Evolutionary conservation across 2,113 vertebrate species (phyloP).

Genomic region (Chloebia gouldiae): DNA sequence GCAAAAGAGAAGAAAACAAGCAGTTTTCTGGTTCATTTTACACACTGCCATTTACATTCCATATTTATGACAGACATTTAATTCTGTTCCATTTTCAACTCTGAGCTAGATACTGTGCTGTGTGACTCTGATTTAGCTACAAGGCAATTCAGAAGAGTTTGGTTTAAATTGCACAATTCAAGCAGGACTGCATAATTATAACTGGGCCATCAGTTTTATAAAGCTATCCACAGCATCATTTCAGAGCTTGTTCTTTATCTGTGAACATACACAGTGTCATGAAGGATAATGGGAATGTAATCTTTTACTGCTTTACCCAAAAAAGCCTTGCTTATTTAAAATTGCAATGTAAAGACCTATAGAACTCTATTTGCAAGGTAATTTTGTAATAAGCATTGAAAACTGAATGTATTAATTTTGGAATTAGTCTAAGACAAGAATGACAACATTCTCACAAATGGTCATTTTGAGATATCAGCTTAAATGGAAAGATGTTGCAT

Average conservation of each 20-base stretch:
- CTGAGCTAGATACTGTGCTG: background rate
- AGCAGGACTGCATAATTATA: conserved; percentile 42
- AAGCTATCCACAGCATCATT: conserved; percentile 2
- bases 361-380: background rate
- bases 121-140: conserved; percentile 19
- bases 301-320: background rate
- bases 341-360: background rate
- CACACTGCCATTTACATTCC: background rate
- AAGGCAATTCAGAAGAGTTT: background rate
- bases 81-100: conserved; percentile 12
- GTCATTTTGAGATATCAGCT: background rate
- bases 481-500: background rate
- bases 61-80: background rate
- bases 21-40: background rate
- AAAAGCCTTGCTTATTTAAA: conserved; percentile 36
- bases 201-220: conserved; percentile 36
- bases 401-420: background rate
- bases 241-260: background rate
- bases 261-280: background rate
- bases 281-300: background rate
- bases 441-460: background rate
- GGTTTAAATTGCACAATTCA: conserved; percentile 41
- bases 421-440: background rate
- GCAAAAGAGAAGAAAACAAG: background rate
- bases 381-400: background rate